A percentile compares a stretch with the other conserved stretches of the same genome.
Conservation (phyloP, 2,888 invertebrate species). For the Dynastes tityus region DNA sequence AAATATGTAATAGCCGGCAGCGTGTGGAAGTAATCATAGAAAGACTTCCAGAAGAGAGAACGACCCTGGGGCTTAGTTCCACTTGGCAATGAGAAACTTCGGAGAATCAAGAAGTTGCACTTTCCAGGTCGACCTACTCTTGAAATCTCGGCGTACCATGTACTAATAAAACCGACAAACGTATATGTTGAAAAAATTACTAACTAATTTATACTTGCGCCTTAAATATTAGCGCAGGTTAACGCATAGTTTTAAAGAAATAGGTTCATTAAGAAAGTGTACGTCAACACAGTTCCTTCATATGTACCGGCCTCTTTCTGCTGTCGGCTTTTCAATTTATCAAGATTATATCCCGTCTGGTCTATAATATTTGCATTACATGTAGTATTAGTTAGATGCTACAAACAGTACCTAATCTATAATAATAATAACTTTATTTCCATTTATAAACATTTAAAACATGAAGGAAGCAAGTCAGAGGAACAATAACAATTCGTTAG, state of each 20-base stretch:
- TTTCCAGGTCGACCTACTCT: slow-evolving; percentile 49
- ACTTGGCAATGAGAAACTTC: slow-evolving; percentile 64
- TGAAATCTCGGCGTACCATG: slow-evolving; percentile 23
- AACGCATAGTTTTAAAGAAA: background rate
- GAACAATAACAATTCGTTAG: too few species aligned
- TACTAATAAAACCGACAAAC: slow-evolving; percentile 17
- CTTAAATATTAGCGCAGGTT: slow-evolving; percentile 8
- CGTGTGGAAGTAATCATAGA: slow-evolving; percentile 55
- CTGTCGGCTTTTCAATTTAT: too few species aligned
- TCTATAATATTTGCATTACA: too few species aligned
- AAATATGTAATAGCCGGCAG: slow-evolving; percentile 58
- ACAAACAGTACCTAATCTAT: background rate
- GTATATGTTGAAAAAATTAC: slow-evolving; percentile 17
- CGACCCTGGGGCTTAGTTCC: slow-evolving; percentile 62
- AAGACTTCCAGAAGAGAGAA: slow-evolving; percentile 62
- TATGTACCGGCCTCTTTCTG: too few species aligned
- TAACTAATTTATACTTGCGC: slow-evolving; percentile 32
- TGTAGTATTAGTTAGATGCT: background rate
- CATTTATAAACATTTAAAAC: too few species aligned
- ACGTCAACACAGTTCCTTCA: too few species aligned
- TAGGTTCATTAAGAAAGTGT: too few species aligned
- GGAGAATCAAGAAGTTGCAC: slow-evolving; percentile 47
- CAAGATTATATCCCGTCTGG: too few species aligned
- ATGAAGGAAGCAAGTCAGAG: too few species aligned
- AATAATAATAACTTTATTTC: background rate